Evolutionary conservation across 2,797 vertebrate species (phyloP), one percentile per base, ranked within the genome.

Genomic region (Xenopus petersii): DNA sequence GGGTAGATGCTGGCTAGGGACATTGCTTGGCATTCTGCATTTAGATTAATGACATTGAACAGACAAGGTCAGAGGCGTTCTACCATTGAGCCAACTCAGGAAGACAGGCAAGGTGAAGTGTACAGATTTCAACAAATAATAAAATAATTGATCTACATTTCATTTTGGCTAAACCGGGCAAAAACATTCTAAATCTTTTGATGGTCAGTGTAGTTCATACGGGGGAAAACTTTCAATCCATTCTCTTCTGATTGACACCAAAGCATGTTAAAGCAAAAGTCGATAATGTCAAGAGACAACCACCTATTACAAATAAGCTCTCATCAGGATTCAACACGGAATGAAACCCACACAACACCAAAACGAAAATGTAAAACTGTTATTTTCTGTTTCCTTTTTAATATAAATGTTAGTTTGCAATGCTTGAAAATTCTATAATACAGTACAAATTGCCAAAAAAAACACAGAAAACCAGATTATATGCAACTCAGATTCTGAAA

Each of bases 41-140:
- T 73, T 73, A 79, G 76, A 79, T 79, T 79, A 74, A 79, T 69
- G 65, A 79, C 71, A 74, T 48, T 73, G 59, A 78, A 73, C 67
- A 74, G 21, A 74, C 76, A 79, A 79, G 76, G 76, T 79, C 76
- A 79, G 12, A 36, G 12, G n/a, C 63, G 54, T 70, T 60, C 64
- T 61, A 74, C 42, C 64, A 62, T 36, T 69, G 36, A 64, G 62
- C 51, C 42, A 26, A 49, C 51, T 24, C 30, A 42, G 54, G 54
- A 64, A 49, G 24, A 65, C 26, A 59, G 16, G 33, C 12, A 17
- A 56, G 2, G 64, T 63, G 68, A 65, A 51, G 61, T 60, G 55
- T 58, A 48, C 46, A 30, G 16, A 30, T 58, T 51, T 64, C 24
- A 51, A 54, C 46, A 69, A 64, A 73, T 68, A 79, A 70, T 73